A percentile compares a stretch with the other conserved stretches of the same genome.
phyloP scores from a whole-genome alignment of 1,140 invertebrate genomes.

The Zaprionus ghesquierei region DNA sequence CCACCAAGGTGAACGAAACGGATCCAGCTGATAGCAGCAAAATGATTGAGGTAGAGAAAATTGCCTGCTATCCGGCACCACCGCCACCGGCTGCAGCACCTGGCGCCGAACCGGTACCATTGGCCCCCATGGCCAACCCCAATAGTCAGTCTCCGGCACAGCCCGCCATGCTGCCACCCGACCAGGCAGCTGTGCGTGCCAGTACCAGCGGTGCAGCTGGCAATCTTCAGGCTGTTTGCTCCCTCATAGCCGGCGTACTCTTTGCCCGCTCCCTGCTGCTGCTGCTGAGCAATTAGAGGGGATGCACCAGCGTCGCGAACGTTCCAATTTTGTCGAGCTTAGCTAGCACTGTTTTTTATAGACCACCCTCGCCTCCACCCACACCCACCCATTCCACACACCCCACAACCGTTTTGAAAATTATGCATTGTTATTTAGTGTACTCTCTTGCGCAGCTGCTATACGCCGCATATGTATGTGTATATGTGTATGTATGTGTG shows the following conservation, averaged over 20 bases:
- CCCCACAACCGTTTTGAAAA: constrained; percentile 5
- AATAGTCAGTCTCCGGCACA: constrained; percentile 36
- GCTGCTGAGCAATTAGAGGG: constrained; percentile 21
- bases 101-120: constrained; percentile 47
- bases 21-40: constrained; percentile 72
- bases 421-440: constrained; percentile 27
- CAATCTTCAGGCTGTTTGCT: background rate
- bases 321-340: constrained; percentile 15
- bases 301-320: background rate
- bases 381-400: background rate
- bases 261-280: background rate
- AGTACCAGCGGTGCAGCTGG: constrained; percentile 16
- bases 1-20: constrained; percentile 75
- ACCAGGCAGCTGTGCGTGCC: constrained; percentile 63
- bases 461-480: background rate
- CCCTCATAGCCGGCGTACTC: background rate
- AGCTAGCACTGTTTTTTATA: constrained; percentile 20
- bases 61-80: constrained; percentile 78
- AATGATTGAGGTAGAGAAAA: constrained; percentile 75
- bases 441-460: background rate
- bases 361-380: background rate
- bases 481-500: background rate
- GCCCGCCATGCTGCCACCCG: constrained; percentile 41
- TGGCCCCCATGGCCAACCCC: constrained; percentile 61
- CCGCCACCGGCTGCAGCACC: constrained; percentile 57